Conservation (phyloP, 2,888 invertebrate species). For the Apamea crenata region DNA sequence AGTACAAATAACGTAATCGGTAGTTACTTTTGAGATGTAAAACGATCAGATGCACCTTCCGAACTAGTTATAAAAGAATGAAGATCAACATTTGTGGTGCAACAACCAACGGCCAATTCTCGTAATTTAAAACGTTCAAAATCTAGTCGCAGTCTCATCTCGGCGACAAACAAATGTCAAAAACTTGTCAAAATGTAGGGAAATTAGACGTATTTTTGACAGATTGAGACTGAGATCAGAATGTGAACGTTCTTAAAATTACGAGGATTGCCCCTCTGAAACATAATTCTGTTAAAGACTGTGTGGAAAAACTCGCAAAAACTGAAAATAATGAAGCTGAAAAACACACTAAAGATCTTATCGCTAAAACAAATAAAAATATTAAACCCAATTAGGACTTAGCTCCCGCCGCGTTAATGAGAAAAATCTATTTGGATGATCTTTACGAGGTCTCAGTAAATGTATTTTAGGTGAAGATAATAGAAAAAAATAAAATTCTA, state of each 20-base stretch:
- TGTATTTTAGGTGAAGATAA: conserved; percentile 12
- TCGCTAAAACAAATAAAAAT: conserved; percentile 23
- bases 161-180: too few relatives aligned
- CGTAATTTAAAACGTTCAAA: too few relatives aligned
- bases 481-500: conserved; percentile 19
- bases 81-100: background rate
- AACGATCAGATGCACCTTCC: background rate
- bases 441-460: conserved; percentile 12
- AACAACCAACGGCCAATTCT: too few relatives aligned
- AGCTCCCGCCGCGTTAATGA: conserved; percentile 1
- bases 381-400: conserved; percentile 1
- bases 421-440: conserved; percentile 20
- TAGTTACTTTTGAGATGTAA: background rate
- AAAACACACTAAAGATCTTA: conserved; percentile 17
- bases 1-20: too few relatives aligned
- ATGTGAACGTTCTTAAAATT: too few relatives aligned
- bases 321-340: background rate
- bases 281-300: background rate
- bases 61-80: background rate
- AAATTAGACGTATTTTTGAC: too few relatives aligned
- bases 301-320: too few relatives aligned
- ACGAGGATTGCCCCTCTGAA: too few relatives aligned
- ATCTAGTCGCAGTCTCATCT: too few relatives aligned
- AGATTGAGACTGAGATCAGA: too few relatives aligned
- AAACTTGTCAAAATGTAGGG: too few relatives aligned